Conservation (phyloP, 2,113 vertebrate species). For the Mormyrus iriodes region DNA sequence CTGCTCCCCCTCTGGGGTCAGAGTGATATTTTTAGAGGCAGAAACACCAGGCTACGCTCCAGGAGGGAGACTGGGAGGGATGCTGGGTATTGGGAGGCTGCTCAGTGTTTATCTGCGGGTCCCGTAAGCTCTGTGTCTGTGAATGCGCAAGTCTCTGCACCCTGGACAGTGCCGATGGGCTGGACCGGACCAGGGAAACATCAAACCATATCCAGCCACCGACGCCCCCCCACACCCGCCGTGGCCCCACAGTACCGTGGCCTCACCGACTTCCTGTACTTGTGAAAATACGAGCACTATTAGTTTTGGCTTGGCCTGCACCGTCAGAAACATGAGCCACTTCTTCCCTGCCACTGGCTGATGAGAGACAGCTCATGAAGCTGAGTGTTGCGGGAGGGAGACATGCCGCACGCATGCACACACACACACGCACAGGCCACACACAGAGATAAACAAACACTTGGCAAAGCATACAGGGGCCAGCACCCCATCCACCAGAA, state of each 20-base stretch:
- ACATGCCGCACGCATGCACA: background rate
- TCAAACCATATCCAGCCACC: background rate
- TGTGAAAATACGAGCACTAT: conserved; percentile 4
- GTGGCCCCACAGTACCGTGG: background rate
- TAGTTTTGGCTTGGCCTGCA: background rate
- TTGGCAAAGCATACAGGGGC: background rate
- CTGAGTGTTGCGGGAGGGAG: background rate
- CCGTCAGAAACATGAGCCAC: background rate
- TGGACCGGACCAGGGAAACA: background rate
- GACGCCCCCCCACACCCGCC: background rate
- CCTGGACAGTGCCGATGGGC: background rate
- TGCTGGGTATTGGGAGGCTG: background rate
- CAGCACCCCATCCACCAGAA: background rate
- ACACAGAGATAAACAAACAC: background rate
- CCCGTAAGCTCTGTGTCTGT: conserved; percentile 26
- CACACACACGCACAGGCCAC: background rate
- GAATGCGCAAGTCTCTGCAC: conserved; percentile 11
- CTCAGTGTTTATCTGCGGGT: conserved; percentile 6
- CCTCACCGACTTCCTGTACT: conserved; percentile 12
- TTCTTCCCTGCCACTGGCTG: background rate
- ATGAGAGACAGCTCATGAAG: background rate
- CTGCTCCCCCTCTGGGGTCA: background rate
- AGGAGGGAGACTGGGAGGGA: background rate
- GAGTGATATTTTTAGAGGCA: background rate
- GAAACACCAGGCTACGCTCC: background rate